Evolutionary conservation across 1,140 invertebrate genomes (phyloP), one percentile per base, ranked within the genome.

Genomic region (Drosophila ercepeae): DNA sequence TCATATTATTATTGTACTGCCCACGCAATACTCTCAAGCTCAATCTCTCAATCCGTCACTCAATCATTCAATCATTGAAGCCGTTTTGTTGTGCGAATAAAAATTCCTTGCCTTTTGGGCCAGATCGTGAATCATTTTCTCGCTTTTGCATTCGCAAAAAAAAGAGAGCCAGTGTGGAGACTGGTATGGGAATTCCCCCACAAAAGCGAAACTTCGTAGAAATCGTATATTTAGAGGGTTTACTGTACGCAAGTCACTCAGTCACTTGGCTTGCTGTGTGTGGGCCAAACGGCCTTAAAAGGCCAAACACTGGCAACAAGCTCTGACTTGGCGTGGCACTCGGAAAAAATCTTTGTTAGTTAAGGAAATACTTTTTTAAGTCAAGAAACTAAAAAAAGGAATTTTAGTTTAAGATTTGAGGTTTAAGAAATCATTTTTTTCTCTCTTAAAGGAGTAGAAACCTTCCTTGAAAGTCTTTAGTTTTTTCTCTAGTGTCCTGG

Each of bases 211-310:
- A 32, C 27, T n/a, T n/a, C n/a, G n/a, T n/a, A n/a, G 39, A 25
- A 19, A 21, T 27, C 23, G 1, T 21, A 53, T 27, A 52, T n/a
- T n/a, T 44, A 54, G 21, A 44, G 41, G 18, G 45, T 51, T 34
- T 18, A 21, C 19, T 18, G 18, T 42, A 53, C 50, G 45, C 13
- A 39, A 59, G 34, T 59, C 34, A 29, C 18, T 21, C 55, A 41
- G 1, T 1, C 34, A 55, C n/a, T 11, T 4, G 41, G 9, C 39
- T 5, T n/a, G 4, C 29, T 32, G 32, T 60, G 46, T 71, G 68
- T 72, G 65, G 65, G 63, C 65, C 39, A 29, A 32, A 19, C 32
- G 49, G 27, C 69, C 67, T 72, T 71, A 61, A 61, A 72, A 71
- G 69, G 69, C 48, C 29, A 48, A 7, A 42, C 36, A 42, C 36